Evolutionary conservation across 2,797 vertebrate species (phyloP).

Genomic region (Ibycter americanus): DNA sequence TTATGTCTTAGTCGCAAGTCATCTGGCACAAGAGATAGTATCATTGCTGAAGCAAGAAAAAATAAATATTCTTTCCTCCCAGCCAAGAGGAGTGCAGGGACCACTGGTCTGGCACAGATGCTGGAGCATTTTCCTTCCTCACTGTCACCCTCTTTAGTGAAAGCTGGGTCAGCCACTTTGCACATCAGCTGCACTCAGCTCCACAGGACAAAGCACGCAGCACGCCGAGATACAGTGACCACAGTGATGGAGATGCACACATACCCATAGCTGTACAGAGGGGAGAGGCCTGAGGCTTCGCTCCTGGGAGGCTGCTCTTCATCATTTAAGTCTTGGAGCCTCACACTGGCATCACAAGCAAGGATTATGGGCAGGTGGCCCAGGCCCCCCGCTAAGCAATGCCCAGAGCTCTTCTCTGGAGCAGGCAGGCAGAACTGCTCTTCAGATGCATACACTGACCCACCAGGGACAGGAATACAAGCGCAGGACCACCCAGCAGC

Average conservation of each 20-base stretch:
- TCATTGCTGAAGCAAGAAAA: background rate
- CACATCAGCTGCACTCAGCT: accelerated
- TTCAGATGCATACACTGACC: background rate
- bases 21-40: background rate
- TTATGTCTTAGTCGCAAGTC: background rate
- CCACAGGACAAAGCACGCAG: accelerated
- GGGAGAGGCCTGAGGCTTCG: background rate
- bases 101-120: background rate
- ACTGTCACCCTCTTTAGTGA: background rate
- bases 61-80: background rate
- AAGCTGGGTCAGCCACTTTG: background rate
- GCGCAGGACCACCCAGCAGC: background rate
- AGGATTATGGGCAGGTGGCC: background rate
- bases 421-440: background rate
- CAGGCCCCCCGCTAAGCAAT: background rate
- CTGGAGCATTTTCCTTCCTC: background rate
- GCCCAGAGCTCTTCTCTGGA: background rate
- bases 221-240: background rate
- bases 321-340: background rate
- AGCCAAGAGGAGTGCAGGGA: background rate
- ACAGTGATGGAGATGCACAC: background rate
- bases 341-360: background rate
- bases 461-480: background rate
- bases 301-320: background rate
- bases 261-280: background rate